Base-by-base conservation (phyloP, 2,888 invertebrate species). In the Ophraella communa region DNA sequence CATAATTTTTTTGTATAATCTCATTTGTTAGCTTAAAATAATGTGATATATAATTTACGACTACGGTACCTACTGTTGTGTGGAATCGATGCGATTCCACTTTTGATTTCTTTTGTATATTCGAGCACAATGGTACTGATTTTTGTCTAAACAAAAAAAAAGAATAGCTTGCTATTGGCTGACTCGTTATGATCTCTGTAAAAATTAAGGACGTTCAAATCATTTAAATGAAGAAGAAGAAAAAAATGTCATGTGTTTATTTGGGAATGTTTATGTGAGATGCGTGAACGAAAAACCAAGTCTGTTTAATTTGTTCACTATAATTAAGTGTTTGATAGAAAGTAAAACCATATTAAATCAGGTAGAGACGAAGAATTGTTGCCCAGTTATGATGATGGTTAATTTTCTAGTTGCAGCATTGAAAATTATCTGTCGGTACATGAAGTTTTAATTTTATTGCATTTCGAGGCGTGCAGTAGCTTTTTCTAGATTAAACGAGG, bases 101-200 rank as follows among this genome's bases (percentile, higher is more conserved):
- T 73, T 60, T 66, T n/a, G n/a, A 55, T 52, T 59, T 70, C 69
- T 68, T 70, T 70, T 73, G 65, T 76, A 74, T 71, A 73, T 69
- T 74, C 76, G 73, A 74, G 76, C 76, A 74, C 76, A 76, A 75
- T 70, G 78, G 77, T 79, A 78, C 78, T 78, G 77, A 78, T 71
- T 76, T 30, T 77, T 71, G 71, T 76, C 71, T 73, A 71, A 72
- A n/a, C n/a, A n/a, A n/a, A n/a, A n/a, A 73, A 73, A 73, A 65
- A 57, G 64, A 49, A 70, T 72, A 74, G 74, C 74, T 77, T 73
- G 72, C 76, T 75, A 73, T 74, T 77, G 75, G 77, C 76, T 74
- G 74, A 74, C 67, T 68, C 56, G 60, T 65, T 67, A 73, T 77
- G 77, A 78, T 77, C 77, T 77, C 77, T 75, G 51, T 44, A 63